Evolutionary conservation across 2,113 vertebrate genomes (phyloP).

Genomic region (Delphinus delphis): DNA sequence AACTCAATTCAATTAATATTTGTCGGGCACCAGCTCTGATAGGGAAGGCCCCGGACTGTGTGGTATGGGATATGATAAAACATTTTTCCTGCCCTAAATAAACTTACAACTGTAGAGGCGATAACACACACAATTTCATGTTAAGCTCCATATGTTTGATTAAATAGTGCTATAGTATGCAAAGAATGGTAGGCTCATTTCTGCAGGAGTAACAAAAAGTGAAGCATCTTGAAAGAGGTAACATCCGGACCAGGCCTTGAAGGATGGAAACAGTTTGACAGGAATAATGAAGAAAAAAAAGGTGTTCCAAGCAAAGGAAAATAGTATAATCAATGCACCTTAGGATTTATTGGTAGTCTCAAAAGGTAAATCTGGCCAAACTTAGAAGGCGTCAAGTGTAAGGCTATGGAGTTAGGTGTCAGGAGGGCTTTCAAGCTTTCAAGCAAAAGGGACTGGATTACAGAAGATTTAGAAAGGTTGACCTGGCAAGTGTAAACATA

Average conservation of each 20-base stretch:
- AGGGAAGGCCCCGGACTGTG: neutral
- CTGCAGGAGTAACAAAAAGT: neutral
- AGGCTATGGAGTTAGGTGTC: neutral
- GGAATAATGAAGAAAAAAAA: neutral
- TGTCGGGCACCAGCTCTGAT: neutral
- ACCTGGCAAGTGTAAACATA: neutral
- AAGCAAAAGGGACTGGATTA: neutral
- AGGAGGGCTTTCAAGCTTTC: neutral
- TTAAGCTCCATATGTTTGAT: neutral
- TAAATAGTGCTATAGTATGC: neutral
- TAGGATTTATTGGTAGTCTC: neutral
- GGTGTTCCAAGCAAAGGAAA: neutral
- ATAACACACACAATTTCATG: neutral
- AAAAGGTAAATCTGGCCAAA: slow-evolving; percentile 5
- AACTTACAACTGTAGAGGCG: neutral
- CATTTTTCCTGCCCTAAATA: neutral
- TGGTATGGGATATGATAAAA: neutral
- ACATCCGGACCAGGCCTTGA: neutral
- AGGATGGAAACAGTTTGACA: neutral
- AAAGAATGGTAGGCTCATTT: neutral
- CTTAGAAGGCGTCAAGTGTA: neutral
- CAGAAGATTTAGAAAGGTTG: neutral
- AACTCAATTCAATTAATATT: neutral
- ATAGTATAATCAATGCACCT: neutral
- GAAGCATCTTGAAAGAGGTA: neutral